These are phyloP conservation scores for Xyrauchen texanus DNA, from an alignment of 2,113 vertebrate species.

Conservation along the genomic window DNA sequence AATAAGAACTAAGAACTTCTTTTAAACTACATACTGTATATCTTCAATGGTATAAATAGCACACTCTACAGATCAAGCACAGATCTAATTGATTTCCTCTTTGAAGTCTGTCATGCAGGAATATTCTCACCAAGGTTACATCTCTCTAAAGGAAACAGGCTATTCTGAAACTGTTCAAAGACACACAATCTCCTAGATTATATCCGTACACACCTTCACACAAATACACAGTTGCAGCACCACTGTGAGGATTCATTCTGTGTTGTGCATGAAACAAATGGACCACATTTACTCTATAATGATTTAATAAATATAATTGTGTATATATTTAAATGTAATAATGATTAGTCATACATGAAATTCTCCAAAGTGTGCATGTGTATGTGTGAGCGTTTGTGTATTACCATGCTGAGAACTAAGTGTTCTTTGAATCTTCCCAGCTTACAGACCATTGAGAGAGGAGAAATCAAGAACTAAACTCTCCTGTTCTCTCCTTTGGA, in stretches of 20 bases:
- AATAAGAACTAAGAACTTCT: no score
- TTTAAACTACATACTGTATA: not conserved
- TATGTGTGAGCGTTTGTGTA: not conserved
- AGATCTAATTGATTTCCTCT: not conserved
- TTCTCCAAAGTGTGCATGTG: not conserved
- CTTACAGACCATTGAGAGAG: not conserved
- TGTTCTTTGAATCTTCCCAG: not conserved
- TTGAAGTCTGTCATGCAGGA: not conserved
- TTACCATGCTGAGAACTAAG: constrained; percentile 2
- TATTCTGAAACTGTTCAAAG: not conserved
- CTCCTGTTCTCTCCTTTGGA: not conserved
- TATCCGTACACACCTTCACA: constrained; percentile 3
- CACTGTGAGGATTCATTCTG: not conserved
- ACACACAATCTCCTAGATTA: not conserved
- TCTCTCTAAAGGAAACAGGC: not conserved
- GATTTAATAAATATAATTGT: constrained; percentile 7
- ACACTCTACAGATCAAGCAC: not conserved
- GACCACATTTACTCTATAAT: not conserved
- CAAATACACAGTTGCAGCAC: not conserved
- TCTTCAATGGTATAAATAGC: not conserved
- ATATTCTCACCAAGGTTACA: not conserved
- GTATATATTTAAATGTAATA: not conserved
- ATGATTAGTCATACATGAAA: not conserved
- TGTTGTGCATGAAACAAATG: not conserved
- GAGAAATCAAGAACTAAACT: constrained; percentile 5